A percentile compares a stretch with the other conserved stretches of the same genome.
Conservation (phyloP, 2,888 invertebrate species). For the Buathra laborator region DNA sequence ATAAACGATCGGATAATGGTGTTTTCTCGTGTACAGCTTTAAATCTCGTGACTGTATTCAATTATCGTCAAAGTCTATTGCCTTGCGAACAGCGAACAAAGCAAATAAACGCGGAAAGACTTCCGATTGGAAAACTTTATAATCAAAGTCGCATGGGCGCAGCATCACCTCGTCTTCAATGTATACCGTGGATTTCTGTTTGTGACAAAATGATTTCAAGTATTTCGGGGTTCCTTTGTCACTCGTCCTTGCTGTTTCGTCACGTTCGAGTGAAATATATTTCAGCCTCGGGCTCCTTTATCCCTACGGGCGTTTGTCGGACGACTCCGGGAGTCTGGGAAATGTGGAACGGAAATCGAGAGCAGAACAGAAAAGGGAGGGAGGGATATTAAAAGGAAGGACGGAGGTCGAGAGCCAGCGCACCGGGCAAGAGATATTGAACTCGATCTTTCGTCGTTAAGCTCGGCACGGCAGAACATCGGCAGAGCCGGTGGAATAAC, state of each 20-base stretch:
- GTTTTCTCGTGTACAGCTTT: too few relatives aligned
- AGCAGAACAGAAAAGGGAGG: neutral
- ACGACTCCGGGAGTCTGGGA: neutral
- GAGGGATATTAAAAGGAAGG: neutral
- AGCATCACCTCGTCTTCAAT: slow-evolving; percentile 56
- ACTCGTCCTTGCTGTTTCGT: slow-evolving; percentile 42
- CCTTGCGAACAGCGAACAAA: slow-evolving; percentile 45
- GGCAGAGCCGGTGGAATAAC: slow-evolving; percentile 63
- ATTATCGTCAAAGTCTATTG: slow-evolving; percentile 43
- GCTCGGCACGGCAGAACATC: slow-evolving; percentile 50
- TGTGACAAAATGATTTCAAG: slow-evolving; percentile 57
- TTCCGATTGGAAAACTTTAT: slow-evolving; percentile 68
- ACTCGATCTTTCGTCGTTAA: slow-evolving; percentile 59
- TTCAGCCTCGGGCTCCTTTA: slow-evolving; percentile 59
- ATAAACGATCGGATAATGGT: too few relatives aligned
- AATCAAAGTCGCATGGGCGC: slow-evolving; percentile 57
- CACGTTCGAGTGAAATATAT: slow-evolving; percentile 51
- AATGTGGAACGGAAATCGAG: neutral
- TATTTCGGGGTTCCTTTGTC: slow-evolving; percentile 7
- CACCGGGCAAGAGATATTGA: slow-evolving; percentile 53
- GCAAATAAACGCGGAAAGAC: slow-evolving; percentile 21
- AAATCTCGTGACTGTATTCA: slow-evolving; percentile 12
- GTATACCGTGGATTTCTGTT: neutral
- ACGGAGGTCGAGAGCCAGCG: slow-evolving; percentile 24
- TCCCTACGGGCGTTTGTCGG: slow-evolving; percentile 25